These are phyloP conservation scores for Lapara coniferarum DNA, from an alignment of 2,888 invertebrate genomes.

Conservation along the genomic window DNA sequence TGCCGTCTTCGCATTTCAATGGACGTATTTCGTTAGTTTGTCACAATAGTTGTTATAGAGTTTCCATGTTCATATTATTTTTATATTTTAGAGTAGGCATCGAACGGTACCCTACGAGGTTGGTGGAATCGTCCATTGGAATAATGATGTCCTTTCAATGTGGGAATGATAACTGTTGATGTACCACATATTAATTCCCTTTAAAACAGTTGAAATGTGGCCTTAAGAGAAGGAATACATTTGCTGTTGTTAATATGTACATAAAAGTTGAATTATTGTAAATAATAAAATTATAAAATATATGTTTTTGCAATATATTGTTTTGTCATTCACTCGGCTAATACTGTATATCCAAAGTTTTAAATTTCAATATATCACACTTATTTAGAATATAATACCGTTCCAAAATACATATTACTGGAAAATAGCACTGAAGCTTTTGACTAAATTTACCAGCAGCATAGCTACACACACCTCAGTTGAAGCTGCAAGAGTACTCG, in stretches of 20 bases:
- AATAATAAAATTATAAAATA: constrained; percentile 81
- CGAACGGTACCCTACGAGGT: constrained; percentile 43
- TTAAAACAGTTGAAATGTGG: constrained; percentile 72
- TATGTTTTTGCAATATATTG: constrained; percentile 79
- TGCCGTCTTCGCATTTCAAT: constrained; percentile 44
- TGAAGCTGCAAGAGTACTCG: constrained; percentile 65
- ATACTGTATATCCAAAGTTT: not conserved
- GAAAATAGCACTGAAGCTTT: no score
- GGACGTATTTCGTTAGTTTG: constrained; percentile 46
- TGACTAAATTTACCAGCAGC: no score
- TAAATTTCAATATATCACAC: not conserved
- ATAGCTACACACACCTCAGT: constrained; percentile 30
- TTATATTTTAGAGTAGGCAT: constrained; percentile 51
- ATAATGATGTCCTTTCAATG: constrained; percentile 42
- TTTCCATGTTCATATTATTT: constrained; percentile 58
- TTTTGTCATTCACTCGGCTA: constrained; percentile 48
- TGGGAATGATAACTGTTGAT: constrained; percentile 42
- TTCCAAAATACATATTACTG: no score
- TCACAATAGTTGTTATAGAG: constrained; percentile 56
- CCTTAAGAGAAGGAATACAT: constrained; percentile 68
- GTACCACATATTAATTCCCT: constrained; percentile 61
- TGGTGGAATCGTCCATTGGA: constrained; percentile 50
- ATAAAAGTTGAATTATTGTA: constrained; percentile 83
- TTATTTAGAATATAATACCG: no score
- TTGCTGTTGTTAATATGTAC: constrained; percentile 83